Percentiles rank a stretch among this genome's conserved stretches.
Evolutionary conservation across 2,888 invertebrate species (phyloP).

Genomic region (Drosophila subsilvestris): DNA sequence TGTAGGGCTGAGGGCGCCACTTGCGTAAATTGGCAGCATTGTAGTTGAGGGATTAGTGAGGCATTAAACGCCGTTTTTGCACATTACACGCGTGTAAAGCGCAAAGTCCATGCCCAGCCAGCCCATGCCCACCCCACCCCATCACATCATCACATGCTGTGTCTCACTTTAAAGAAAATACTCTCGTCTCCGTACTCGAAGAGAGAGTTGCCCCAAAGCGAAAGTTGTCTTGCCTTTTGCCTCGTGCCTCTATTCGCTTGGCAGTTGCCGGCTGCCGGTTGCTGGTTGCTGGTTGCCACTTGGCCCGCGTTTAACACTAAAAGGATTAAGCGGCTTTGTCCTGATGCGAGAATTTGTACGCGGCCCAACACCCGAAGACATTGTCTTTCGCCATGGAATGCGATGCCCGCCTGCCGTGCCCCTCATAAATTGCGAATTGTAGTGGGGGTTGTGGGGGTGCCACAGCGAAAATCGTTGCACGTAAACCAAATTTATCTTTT

Average conservation of each 20-base stretch:
- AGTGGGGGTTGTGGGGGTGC: conserved; percentile 5
- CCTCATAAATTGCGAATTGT: conserved; percentile 59
- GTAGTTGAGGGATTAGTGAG: conserved; percentile 79
- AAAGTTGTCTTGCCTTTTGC: conserved; percentile 48
- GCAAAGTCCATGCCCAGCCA: conserved; percentile 54
- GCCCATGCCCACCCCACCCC: not conserved
- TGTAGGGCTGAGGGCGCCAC: conserved; percentile 55
- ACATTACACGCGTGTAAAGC: conserved; percentile 80
- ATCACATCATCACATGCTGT: conserved; percentile 28
- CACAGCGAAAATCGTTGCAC: conserved; percentile 46
- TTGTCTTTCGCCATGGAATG: conserved; percentile 21
- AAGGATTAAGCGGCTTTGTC: conserved; percentile 77
- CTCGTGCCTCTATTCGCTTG: conserved; percentile 37
- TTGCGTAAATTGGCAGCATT: conserved; percentile 80
- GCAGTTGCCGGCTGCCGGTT: conserved; percentile 40
- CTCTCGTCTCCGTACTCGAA: conserved; percentile 23
- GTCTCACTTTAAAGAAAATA: conserved; percentile 65
- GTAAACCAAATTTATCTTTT: conserved; percentile 69
- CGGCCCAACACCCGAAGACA: conserved; percentile 39
- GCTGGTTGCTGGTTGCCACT: conserved; percentile 62
- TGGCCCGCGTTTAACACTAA: conserved; percentile 69
- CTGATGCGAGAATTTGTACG: conserved; percentile 75
- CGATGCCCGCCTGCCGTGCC: conserved; percentile 8
- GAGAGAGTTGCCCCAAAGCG: conserved; percentile 14
- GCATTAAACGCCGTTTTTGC: conserved; percentile 81